Base-by-base conservation (phyloP, 2,797 vertebrate genomes). In the Pseudochromis fuscus region DNA sequence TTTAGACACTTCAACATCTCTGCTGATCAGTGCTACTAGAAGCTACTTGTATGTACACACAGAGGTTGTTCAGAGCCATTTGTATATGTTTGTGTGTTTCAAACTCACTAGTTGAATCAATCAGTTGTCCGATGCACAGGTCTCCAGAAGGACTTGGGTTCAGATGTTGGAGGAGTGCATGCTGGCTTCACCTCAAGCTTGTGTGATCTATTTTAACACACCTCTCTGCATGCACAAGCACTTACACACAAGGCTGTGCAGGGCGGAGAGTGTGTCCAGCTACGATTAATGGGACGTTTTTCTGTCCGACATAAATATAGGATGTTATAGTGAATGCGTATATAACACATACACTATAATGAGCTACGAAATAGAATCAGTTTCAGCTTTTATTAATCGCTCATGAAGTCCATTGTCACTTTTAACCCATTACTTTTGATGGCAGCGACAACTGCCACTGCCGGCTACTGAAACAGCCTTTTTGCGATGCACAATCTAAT, bases 401-500 rank as follows among this genome's bases (percentile, higher is more conserved):
- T 33, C 10, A 40, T 60, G 19, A 18, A 11, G 6, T 46, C 7
- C 5, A 37, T 57, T 52, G 16, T 46, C 24, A 55, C 1, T 2
- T 15, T 15, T n/a, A 30, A 12, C 6, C 8, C 9, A 45, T 44
- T 23, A 19, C 3, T 13, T 53, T 28, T 30, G 16, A 49, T 50
- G n/a, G 1, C 7, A 46, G 44, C 33, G n/a, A n/a, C n/a, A n/a
- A n/a, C n/a, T n/a, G n/a, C 31, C 5, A 16, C 21, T 30, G 18
- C 30, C 21, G 24, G n/a, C 7, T 9, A n/a, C 28, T 30, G 8
- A 52, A 82, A 49, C 33, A 62, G 25, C 7, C 28, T 9, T 46
- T 60, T 71, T 21, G 3, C 21, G 7, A 28, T 27, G 27, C 30
- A 24, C 9, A 55, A 25, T 63, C 31, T 11, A 8, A 64, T 67